A percentile compares a stretch with the other conserved stretches of the same genome.
phyloP scores from a whole-genome alignment of 2,797 vertebrate genomes.

The Eremophila alpestris region DNA sequence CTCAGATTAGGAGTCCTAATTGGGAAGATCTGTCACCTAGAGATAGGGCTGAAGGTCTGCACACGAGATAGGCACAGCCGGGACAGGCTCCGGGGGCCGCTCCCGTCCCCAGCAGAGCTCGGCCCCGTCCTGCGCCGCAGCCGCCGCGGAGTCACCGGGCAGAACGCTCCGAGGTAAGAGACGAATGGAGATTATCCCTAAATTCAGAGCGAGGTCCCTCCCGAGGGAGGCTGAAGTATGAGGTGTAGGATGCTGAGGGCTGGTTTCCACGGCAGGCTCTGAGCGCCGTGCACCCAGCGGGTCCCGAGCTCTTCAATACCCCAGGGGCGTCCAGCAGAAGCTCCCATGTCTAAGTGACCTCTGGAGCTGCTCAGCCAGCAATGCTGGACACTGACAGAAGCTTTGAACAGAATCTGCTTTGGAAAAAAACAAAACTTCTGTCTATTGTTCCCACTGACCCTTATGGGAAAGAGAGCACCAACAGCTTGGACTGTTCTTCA shows the following conservation, averaged over 20 bases:
- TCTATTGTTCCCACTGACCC: neutral
- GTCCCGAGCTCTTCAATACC: neutral
- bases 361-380: neutral
- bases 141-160: neutral
- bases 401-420: neutral
- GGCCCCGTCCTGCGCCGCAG: neutral
- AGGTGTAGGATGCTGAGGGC: neutral
- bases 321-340: neutral
- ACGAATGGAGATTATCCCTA: neutral
- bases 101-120: neutral
- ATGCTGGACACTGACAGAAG: neutral
- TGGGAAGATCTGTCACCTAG: neutral
- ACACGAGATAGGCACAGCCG: neutral
- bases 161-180: neutral
- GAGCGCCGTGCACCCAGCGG: neutral
- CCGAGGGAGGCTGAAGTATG: neutral
- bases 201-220: neutral
- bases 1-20: neutral
- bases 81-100: neutral
- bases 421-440: neutral
- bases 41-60: slow-evolving; percentile 35
- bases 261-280: neutral
- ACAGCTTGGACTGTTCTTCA: neutral
- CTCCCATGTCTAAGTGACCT: neutral
- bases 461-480: neutral